phyloP scores from a whole-genome alignment of 2,797 vertebrate genomes.

The Pteropus rufus region DNA sequence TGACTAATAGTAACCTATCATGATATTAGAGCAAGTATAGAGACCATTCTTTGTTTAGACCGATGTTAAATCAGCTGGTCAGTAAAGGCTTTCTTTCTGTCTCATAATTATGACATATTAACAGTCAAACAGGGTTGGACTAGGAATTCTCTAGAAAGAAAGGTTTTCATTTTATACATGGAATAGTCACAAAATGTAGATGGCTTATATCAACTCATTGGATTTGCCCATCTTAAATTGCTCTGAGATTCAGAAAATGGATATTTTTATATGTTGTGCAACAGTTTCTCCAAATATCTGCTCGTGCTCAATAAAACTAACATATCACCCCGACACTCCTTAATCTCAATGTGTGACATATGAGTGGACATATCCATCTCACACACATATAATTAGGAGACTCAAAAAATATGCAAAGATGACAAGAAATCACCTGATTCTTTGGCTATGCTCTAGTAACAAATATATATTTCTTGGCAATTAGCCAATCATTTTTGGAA shows the following conservation, averaged over 20 bases:
- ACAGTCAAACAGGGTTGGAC: background rate
- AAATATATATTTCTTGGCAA: slow-evolving; percentile 68
- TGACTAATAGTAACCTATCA: background rate
- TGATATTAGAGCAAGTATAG: background rate
- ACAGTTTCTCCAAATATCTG: slow-evolving; percentile 18
- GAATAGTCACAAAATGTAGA: background rate
- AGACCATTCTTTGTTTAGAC: background rate
- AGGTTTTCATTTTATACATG: background rate
- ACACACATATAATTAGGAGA: slow-evolving; percentile 19
- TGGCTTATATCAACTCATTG: background rate
- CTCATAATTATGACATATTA: background rate
- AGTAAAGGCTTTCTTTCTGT: background rate
- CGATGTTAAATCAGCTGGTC: background rate
- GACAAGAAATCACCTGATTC: slow-evolving; percentile 39
- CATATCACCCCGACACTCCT: background rate
- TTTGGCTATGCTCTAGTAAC: slow-evolving; percentile 62
- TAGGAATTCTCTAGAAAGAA: background rate
- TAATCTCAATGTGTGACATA: background rate
- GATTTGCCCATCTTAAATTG: background rate
- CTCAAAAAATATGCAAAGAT: background rate
- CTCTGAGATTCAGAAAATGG: background rate
- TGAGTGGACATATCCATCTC: background rate
- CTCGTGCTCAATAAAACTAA: background rate
- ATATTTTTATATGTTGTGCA: background rate
- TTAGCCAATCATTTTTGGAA: slow-evolving; percentile 66